Percentiles rank a stretch among this genome's conserved stretches.
Evolutionary conservation across 2,797 vertebrate genomes (phyloP).

Genomic region (Acanthurus tractus): DNA sequence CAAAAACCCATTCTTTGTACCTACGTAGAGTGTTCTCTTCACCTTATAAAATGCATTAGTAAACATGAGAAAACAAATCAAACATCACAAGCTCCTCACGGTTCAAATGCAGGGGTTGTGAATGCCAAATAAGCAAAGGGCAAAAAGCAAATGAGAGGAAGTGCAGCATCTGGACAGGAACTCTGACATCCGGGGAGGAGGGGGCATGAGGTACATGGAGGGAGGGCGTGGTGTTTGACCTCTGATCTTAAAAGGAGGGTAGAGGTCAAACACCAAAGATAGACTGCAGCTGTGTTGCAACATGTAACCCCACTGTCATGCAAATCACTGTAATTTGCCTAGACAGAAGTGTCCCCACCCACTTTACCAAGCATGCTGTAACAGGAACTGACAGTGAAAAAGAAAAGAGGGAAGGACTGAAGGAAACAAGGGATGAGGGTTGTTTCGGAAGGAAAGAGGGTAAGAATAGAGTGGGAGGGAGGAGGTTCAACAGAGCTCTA

Average conservation of each 20-base stretch:
- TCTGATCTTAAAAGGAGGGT: conserved; percentile 57
- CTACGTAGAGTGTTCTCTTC: not conserved
- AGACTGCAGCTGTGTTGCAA: conserved; percentile 69
- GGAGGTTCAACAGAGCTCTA: conserved; percentile 8
- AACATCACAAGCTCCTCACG: not conserved
- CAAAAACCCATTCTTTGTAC: not conserved
- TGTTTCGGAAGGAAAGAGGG: conserved; percentile 3
- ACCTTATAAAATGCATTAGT: not conserved
- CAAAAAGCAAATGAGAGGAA: conserved; percentile 51
- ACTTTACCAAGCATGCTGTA: conserved; percentile 52
- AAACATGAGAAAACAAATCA: conserved; percentile 4
- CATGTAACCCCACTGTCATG: conserved; percentile 49
- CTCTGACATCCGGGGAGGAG: conserved; percentile 60
- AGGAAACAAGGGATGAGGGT: conserved; percentile 21
- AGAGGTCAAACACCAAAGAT: conserved; percentile 66
- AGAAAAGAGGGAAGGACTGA: conserved; percentile 10
- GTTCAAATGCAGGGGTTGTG: conserved; percentile 6
- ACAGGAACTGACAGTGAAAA: conserved; percentile 50
- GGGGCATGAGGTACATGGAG: conserved; percentile 34
- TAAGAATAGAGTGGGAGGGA: not conserved
- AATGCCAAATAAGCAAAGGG: conserved; percentile 2
- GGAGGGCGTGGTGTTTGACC: conserved; percentile 68
- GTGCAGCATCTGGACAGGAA: conserved; percentile 77
- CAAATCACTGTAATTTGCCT: conserved; percentile 69
- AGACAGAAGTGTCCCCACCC: conserved; percentile 68